These are phyloP conservation scores for Onychomys torridus DNA, from an alignment of 2,797 vertebrate species.

Conservation along the genomic window DNA sequence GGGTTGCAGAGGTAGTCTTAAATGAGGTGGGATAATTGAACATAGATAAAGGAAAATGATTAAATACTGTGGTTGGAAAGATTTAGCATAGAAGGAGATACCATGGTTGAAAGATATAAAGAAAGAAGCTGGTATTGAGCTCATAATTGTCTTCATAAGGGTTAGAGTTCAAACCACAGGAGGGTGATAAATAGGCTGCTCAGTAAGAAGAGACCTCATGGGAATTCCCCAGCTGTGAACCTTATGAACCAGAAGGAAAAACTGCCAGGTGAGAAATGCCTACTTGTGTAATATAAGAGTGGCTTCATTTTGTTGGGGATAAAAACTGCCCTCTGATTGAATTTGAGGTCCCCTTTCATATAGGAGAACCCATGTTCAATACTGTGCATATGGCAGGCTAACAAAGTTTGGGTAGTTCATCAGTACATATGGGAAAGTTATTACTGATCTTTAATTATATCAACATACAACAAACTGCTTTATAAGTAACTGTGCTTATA, in stretches of 20 bases:
- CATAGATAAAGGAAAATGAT: background rate
- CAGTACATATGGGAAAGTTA: too few relatives aligned
- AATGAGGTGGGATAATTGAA: background rate
- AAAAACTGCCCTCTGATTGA: background rate
- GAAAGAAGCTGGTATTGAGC: too few relatives aligned
- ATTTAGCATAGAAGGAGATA: background rate
- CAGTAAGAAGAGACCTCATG: background rate
- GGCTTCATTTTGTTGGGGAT: background rate
- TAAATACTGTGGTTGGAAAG: background rate
- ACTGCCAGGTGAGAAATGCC: background rate
- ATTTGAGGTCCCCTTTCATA: too few relatives aligned
- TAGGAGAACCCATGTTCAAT: background rate
- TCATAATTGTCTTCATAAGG: background rate
- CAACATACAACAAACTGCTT: background rate
- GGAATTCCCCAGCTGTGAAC: background rate
- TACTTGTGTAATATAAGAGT: too few relatives aligned
- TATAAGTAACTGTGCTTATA: background rate
- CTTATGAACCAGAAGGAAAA: background rate
- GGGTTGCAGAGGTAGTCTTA: background rate
- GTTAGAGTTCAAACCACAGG: too few relatives aligned
- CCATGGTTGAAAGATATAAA: background rate
- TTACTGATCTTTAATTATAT: background rate
- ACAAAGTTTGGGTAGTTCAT: rapidly evolving
- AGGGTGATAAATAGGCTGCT: background rate
- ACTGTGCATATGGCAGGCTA: background rate